Evolutionary conservation across 2,888 invertebrate genomes (phyloP), one percentile per base, ranked within the genome.

Genomic region (Lucinisca nassula): DNA sequence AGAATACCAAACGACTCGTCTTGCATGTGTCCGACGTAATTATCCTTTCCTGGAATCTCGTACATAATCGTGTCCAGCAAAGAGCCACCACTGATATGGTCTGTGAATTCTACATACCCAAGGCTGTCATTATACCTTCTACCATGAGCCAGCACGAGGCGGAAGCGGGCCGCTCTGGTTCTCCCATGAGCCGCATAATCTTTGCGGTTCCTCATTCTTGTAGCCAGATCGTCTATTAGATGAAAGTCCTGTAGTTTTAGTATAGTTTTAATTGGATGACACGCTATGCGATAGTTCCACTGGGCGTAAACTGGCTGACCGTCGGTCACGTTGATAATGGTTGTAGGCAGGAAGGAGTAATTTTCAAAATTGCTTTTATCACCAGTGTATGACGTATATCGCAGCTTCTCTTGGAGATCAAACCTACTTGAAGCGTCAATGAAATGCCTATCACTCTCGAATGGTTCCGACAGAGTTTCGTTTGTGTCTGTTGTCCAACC

Each of bases 391-490:
- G 94, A 91, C n/a, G 90, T 91, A 70, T 89, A 94, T 35, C 93
- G 88, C 8, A 72, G 35, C 84, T 94, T 93, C 40, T 94, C 93
- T 85, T 93, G 92, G 0, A 95, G 86, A 35, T 95, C 94, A 74
- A 72, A 72, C 72, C 72, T 35, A 75, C 87, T 92, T 0, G 79
- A 80, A 8, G 94, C 94, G 73, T 94, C 94, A 10, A 94, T 84
- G 82, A 85, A 89, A 83, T 95, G 95, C 8, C 95, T 90, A 72
- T 95, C 95, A 74, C 94, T 95, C 10, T 88, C 79, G 82, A 95
- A 95, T 0, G 95, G 93, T 80, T 95, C 95, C n/a, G 92, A 91
- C 0, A 95, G 58, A 3, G 84, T 70, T n/a, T n/a, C n/a, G 8
- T 91, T 88, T 0, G 89, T 87, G 76, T 93, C 85, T 0, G 89